Evolutionary conservation across 2,888 invertebrate genomes (phyloP).

Genomic region (Amiota communis): DNA sequence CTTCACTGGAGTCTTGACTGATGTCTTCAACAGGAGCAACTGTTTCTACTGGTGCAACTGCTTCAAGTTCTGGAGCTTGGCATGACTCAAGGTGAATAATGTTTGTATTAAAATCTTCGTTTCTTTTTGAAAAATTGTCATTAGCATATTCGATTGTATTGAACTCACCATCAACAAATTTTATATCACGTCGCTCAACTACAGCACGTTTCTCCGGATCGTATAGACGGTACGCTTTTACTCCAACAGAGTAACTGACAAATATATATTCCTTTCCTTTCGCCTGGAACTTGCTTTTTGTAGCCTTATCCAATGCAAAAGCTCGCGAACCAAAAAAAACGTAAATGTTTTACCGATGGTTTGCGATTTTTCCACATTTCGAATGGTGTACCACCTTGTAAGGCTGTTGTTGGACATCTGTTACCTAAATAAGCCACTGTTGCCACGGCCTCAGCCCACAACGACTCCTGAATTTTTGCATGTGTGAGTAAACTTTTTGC

Average conservation of each 20-base stretch:
- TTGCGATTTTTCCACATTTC: conserved; percentile 34
- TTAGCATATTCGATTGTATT: background rate
- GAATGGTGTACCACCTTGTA: conserved; percentile 29
- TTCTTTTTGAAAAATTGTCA: background rate
- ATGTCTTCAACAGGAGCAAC: too few relatives aligned
- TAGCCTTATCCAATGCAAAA: background rate
- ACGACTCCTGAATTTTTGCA: conserved; percentile 45
- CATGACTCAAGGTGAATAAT: background rate
- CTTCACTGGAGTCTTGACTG: too few relatives aligned
- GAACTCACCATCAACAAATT: background rate
- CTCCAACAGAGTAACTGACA: background rate
- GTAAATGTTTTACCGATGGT: conserved; percentile 7
- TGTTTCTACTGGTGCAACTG: too few relatives aligned
- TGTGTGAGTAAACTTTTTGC: conserved; percentile 49
- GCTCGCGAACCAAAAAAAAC: background rate
- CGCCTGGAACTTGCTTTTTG: background rate
- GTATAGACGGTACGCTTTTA: background rate
- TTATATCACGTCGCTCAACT: background rate
- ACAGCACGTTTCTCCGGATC: background rate
- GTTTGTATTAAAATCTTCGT: background rate
- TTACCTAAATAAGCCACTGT: conserved; percentile 40
- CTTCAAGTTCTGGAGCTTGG: too few relatives aligned
- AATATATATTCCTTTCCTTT: background rate
- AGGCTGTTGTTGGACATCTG: conserved; percentile 23
- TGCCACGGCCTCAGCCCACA: conserved; percentile 44